phyloP scores from a whole-genome alignment of 1,140 invertebrate genomes.

The Trichonephila inaurata region DNA sequence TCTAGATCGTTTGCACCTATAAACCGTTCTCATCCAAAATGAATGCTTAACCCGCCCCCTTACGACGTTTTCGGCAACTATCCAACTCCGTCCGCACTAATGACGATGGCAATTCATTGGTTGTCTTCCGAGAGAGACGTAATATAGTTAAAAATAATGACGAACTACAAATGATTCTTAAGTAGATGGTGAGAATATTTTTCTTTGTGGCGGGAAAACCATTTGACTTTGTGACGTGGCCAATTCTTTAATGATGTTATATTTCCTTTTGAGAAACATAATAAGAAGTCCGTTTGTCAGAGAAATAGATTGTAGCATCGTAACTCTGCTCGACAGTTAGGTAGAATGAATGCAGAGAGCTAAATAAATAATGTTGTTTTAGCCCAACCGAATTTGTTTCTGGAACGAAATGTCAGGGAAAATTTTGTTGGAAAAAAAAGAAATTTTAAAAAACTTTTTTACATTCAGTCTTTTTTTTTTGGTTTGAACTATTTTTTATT shows the following conservation, averaged over 20 bases:
- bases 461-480: too few relatives aligned
- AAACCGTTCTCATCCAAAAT: conserved; percentile 44
- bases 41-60: conserved; percentile 53
- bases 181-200: conserved; percentile 49
- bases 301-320: conserved; percentile 28
- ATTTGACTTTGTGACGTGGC: conserved; percentile 34
- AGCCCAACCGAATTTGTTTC: neutral
- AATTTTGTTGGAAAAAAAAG: neutral
- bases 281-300: conserved; percentile 3
- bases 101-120: conserved; percentile 52
- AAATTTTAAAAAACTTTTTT: too few relatives aligned
- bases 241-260: conserved; percentile 60
- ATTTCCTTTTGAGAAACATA: conserved; percentile 36
- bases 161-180: conserved; percentile 44
- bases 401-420: neutral
- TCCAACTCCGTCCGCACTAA: conserved; percentile 58
- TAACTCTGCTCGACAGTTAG: neutral
- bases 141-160: conserved; percentile 69
- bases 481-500: too few relatives aligned
- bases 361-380: conserved; percentile 10
- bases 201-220: conserved; percentile 17
- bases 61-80: conserved; percentile 52
- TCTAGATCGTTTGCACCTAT: conserved; percentile 52
- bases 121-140: conserved; percentile 31
- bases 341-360: neutral